Evolutionary conservation across 1,140 invertebrate genomes (phyloP).

Genomic region (Platyura marginata): DNA sequence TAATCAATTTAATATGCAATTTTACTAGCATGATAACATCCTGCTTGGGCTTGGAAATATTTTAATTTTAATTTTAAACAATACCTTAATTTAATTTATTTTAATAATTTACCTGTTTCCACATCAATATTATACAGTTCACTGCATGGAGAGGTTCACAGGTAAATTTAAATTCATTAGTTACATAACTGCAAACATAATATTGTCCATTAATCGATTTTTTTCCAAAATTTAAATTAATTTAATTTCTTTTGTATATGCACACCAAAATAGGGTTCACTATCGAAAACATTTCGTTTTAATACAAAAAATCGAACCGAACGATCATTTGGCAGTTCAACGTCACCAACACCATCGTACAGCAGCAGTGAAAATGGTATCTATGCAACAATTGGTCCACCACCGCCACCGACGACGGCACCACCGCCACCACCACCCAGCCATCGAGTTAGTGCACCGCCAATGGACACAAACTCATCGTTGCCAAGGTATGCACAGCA

Average conservation of each 20-base stretch:
- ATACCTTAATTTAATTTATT: conserved; percentile 2
- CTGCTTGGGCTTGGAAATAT: too few relatives aligned
- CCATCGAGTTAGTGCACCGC: conserved; percentile 29
- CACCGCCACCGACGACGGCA: conserved; percentile 35
- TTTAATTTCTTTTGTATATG: too few relatives aligned
- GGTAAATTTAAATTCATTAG: too few relatives aligned
- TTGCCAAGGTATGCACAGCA: conserved; percentile 28
- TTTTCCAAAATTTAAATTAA: too few relatives aligned
- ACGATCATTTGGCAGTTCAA: conserved; percentile 22
- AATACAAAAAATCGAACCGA: conserved; percentile 19
- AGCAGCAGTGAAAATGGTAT: conserved; percentile 24
- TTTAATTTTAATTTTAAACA: too few relatives aligned
- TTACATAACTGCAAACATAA: too few relatives aligned
- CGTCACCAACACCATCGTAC: conserved; percentile 24
- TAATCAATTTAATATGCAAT: too few relatives aligned
- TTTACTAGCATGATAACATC: too few relatives aligned
- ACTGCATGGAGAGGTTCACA: conserved; percentile 27
- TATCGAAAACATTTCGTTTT: conserved; percentile 24
- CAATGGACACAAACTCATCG: conserved; percentile 12
- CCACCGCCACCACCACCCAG: conserved; percentile 18
- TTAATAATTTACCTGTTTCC: conserved; percentile 4
- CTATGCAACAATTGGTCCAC: conserved; percentile 31
- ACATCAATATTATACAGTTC: conserved; percentile 13
- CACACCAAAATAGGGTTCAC: conserved; percentile 21
- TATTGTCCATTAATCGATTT: too few relatives aligned